phyloP scores from a whole-genome alignment of 2,797 vertebrate genomes.

The Dermochelys coriacea region DNA sequence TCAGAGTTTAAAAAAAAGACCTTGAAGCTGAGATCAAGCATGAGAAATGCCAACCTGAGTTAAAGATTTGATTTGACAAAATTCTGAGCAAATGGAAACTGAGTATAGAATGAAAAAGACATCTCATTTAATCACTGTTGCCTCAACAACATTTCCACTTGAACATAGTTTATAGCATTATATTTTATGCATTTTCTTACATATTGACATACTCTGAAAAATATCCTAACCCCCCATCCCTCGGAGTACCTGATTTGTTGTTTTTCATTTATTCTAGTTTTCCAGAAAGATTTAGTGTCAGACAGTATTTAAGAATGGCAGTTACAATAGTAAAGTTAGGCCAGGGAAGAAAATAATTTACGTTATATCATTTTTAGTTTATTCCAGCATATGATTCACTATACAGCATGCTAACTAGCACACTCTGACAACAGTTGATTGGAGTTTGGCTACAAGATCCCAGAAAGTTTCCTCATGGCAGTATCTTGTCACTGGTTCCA shows the following conservation, averaged over 20 bases:
- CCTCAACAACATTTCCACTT: neutral
- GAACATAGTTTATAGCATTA: neutral
- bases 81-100: neutral
- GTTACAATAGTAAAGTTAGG: rapidly evolving
- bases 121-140: neutral
- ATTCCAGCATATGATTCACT: neutral
- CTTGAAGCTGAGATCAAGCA: neutral
- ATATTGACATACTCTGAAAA: neutral
- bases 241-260: rapidly evolving
- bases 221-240: neutral
- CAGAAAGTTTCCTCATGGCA: neutral
- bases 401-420: neutral
- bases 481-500: slow-evolving; percentile 40
- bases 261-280: neutral
- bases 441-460: neutral
- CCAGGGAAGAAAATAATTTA: neutral
- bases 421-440: neutral
- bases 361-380: neutral
- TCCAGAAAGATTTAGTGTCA: neutral
- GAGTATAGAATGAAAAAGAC: neutral
- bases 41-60: neutral
- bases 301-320: neutral
- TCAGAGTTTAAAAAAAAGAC: neutral
- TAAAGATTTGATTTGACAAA: neutral
- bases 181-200: neutral